Percentiles rank a stretch among this genome's conserved stretches.
phyloP scores from a whole-genome alignment of 2,113 vertebrate genomes.

The Salvelinus alpinus region DNA sequence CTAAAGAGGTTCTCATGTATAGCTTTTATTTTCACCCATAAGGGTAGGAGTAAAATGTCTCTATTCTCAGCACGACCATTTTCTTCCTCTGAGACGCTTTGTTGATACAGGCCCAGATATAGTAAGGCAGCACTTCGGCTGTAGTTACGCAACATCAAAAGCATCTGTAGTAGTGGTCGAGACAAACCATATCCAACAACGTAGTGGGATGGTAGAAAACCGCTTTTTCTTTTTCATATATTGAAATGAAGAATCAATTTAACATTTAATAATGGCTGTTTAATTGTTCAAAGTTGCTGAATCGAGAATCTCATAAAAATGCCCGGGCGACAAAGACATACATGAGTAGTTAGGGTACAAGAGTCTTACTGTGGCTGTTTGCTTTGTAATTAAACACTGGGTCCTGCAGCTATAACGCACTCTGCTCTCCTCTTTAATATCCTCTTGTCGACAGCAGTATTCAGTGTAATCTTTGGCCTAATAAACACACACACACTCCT shows the following conservation, averaged over 20 bases:
- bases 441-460: constrained; percentile 60
- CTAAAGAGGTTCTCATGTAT: no score
- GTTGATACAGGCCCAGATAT: no score
- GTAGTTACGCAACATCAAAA: no score
- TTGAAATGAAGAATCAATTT: constrained; percentile 14
- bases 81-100: no score
- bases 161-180: no score
- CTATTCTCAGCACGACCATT: no score
- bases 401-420: constrained; percentile 53
- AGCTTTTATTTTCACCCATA: no score
- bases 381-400: constrained; percentile 67
- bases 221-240: constrained; percentile 16
- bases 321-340: constrained; percentile 54
- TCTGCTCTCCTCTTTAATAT: constrained; percentile 45
- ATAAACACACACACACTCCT: constrained; percentile 50
- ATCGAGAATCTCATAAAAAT: constrained; percentile 57
- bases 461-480: constrained; percentile 61
- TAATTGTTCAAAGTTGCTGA: constrained; percentile 63
- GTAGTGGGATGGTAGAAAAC: no score
- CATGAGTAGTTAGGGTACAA: constrained; percentile 58
- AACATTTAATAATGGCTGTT: constrained; percentile 47
- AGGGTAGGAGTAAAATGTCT: no score
- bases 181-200: no score
- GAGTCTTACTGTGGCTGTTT: constrained; percentile 64
- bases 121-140: no score